Evolutionary conservation across 2,888 invertebrate genomes (phyloP), one percentile per base, ranked within the genome.

Genomic region (Torymus texanus): DNA sequence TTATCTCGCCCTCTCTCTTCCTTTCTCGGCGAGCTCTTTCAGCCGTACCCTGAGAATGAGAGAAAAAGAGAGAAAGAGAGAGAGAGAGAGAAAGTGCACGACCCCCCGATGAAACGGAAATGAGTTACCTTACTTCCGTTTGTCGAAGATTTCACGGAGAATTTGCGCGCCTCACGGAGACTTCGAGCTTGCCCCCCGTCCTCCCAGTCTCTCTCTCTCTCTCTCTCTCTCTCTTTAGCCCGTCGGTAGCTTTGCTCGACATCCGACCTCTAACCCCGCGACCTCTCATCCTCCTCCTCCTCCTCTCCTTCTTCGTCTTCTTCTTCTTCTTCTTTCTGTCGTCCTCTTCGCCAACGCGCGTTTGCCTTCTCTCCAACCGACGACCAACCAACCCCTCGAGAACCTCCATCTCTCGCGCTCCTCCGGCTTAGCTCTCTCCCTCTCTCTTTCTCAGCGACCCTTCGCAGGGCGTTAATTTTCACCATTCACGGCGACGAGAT

Each of bases 81-180:
- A 29, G 29, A 8, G 5, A 41, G 41, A 41, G 41, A 10, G 50
- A n/a, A 10, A 51, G 24, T 51, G 77, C 65, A 81, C 75, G 82
- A 79, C 80, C 78, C 84, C 82, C 81, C 79, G 83, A 85, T 84
- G 83, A 87, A 86, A 87, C 86, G 86, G 85, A 87, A 88, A 87
- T 87, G 87, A 87, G 87, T 86, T 86, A 85, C 84, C 85, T 86
- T 82, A 83, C 85, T 85, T 84, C 84, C 87, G 86, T 86, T 87
- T 87, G 84, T 84, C 81, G 83, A 87, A 88, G 87, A 87, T 87
- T 87, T 87, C 83, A 85, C 85, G 85, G 85, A 83, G 84, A 87
- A 85, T 87, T 87, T 86, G 82, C 84, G 72, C 77, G 41, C 41
- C 41, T 41, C 41, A 1, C 41, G 41, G 41, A 41, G 41, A 8